phyloP scores from a whole-genome alignment of 2,113 vertebrate species.

The Bothrops jararaca region DNA sequence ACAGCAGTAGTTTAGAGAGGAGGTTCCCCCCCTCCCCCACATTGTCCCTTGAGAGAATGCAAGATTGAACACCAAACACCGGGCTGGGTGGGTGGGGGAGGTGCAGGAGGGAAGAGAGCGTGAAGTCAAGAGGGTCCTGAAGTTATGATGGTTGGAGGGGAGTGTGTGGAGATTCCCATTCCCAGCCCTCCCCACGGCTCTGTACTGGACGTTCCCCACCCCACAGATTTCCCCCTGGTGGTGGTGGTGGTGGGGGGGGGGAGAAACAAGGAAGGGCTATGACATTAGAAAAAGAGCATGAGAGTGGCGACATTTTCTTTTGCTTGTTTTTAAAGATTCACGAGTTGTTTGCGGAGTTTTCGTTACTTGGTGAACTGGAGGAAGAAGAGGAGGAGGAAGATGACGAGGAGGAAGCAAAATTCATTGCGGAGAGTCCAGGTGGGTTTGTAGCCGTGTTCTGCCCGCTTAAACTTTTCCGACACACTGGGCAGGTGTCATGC shows the following conservation, averaged over 20 bases:
- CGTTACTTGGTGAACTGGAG: constrained; percentile 87
- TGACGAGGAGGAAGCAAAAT: constrained; percentile 86
- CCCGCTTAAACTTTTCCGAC: constrained; percentile 95
- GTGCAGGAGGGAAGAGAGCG: background rate
- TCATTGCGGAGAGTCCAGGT: constrained; percentile 87
- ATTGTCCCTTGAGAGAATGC: constrained; percentile 33
- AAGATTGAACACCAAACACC: constrained; percentile 51
- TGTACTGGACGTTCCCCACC: constrained; percentile 38
- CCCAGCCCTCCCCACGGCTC: constrained; percentile 21
- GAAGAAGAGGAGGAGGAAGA: constrained; percentile 76
- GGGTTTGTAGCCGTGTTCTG: constrained; percentile 97
- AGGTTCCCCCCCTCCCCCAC: constrained; percentile 12
- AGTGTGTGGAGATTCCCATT: constrained; percentile 22
- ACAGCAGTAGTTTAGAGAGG: constrained; percentile 22
- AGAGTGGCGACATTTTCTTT: background rate
- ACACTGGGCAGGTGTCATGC: constrained; percentile 98
- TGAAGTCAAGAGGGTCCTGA: background rate
- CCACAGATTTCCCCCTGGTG: background rate
- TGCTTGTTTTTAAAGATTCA: constrained; percentile 65
- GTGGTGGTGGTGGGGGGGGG: constrained; percentile 9
- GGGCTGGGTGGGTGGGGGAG: background rate
- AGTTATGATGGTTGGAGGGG: constrained; percentile 30
- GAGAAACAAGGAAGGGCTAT: constrained; percentile 14
- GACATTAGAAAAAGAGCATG: constrained; percentile 19
- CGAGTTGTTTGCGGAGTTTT: constrained; percentile 86